phyloP scores from a whole-genome alignment of 2,113 vertebrate species.

The Anguilla japonica region DNA sequence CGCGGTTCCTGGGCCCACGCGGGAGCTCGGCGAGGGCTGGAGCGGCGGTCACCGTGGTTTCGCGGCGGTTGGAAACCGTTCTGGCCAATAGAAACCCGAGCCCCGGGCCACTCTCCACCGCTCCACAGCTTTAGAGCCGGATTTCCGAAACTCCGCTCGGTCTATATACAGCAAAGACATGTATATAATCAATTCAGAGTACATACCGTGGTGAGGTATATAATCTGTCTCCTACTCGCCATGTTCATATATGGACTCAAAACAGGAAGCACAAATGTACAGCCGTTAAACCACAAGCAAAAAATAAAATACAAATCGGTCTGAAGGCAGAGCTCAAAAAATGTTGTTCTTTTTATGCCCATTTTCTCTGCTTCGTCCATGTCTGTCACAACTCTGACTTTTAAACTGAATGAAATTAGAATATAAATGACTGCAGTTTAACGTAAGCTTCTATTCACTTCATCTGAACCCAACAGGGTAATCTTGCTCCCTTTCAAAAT shows the following conservation, averaged over 20 bases:
- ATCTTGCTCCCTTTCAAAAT: neutral
- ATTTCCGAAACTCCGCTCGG: constrained; percentile 58
- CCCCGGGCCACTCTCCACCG: constrained; percentile 48
- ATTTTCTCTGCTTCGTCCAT: neutral
- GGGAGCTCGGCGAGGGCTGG: constrained; percentile 46
- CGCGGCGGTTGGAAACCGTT: constrained; percentile 48
- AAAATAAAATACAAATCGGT: neutral
- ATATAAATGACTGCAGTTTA: neutral
- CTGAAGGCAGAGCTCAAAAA: too few relatives aligned
- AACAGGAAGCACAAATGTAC: neutral
- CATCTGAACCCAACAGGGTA: neutral
- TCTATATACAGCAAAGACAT: constrained; percentile 54
- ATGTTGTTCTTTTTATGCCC: too few relatives aligned
- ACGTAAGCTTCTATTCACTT: neutral
- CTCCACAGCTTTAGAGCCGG: constrained; percentile 57
- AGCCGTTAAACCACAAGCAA: neutral
- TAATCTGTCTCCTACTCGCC: constrained; percentile 42
- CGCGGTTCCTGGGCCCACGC: constrained; percentile 62
- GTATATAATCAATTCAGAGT: constrained; percentile 23
- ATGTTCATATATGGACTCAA: constrained; percentile 28
- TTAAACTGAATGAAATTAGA: neutral
- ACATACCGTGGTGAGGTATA: constrained; percentile 41
- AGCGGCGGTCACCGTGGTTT: constrained; percentile 54
- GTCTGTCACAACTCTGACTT: neutral
- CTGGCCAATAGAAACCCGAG: constrained; percentile 53